Evolutionary conservation across 2,797 vertebrate species (phyloP), one percentile per base, ranked within the genome.

Genomic region (Philypnodon macrostomus): DNA sequence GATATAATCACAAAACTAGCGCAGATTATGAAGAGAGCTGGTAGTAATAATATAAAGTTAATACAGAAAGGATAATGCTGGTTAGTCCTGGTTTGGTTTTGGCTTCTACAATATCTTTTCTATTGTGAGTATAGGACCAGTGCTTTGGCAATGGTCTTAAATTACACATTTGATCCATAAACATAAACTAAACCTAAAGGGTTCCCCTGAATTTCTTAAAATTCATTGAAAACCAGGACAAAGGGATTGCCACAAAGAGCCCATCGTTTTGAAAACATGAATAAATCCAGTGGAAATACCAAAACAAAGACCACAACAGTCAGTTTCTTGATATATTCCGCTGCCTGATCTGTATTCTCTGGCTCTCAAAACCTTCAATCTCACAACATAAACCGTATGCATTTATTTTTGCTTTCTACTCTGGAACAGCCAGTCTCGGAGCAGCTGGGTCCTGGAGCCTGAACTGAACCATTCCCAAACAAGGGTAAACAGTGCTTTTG

Each of bases 401-500:
- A 32, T 32, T 46, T 19, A 32, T 46, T 19, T 46, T 4, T 9
- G 17, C 44, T 46, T 33, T 33, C 10, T 30, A 5, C 19, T 45
- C 27, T 17, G 13, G 10, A 34, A 13, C 19, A 33, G 30, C 12
- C 14, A 5, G 17, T 14, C 45, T 34, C 13, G 9, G 13, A 34
- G 18, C 45, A 47, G 45, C 32, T 35, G 31, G 18, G 32, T 19
- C 44, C 44, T 2, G 30, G n/a, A 32, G 29, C 17, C 27, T 14
- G 12, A 47, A 24, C n/a, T 11, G 15, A 24, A 34, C 18, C 18
- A 47, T 34, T 33, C 13, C 45, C 45, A 47, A 47, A 33, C 30
- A 33, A 15, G 45, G 18, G 19, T 34, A 34, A 47, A 47, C 30
- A 34, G 18, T 24, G 18, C 31, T 34, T 34, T 34, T 47, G 45